Evolutionary conservation across 2,888 invertebrate genomes (phyloP).

Genomic region (Chrysolina oricalcia): DNA sequence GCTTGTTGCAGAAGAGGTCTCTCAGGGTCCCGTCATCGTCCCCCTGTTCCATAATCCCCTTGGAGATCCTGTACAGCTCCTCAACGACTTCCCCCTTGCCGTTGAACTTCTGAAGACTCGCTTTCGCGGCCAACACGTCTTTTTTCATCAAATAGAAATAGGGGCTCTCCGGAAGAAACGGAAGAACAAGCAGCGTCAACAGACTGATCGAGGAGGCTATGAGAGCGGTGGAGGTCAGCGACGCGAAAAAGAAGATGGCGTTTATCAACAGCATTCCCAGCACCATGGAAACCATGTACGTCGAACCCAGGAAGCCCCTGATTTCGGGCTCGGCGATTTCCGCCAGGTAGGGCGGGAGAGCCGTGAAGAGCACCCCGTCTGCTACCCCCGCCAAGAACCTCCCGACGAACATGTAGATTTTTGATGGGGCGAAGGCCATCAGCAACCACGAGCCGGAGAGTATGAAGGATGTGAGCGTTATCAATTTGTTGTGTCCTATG

Average conservation of each 20-base stretch:
- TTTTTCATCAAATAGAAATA: conserved; percentile 76
- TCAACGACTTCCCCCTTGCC: conserved; percentile 68
- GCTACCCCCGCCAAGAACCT: conserved; percentile 68
- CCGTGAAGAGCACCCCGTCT: conserved; percentile 45
- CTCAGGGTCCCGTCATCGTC: conserved; percentile 72
- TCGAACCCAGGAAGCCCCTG: conserved; percentile 44
- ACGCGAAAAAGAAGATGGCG: conserved; percentile 28
- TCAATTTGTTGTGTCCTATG: conserved; percentile 78
- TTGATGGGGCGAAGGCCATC: conserved; percentile 76
- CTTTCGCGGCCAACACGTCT: conserved; percentile 75
- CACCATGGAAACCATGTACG: conserved; percentile 38
- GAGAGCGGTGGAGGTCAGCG: conserved; percentile 26
- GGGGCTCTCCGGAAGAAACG: conserved; percentile 84
- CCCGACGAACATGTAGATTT: conserved; percentile 74
- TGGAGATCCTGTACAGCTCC: conserved; percentile 74
- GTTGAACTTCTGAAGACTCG: conserved; percentile 77
- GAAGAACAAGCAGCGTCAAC: conserved; percentile 62
- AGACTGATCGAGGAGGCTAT: conserved; percentile 25
- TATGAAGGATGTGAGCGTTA: conserved; percentile 77
- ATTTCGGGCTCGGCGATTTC: conserved; percentile 49
- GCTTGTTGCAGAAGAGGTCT: conserved; percentile 63
- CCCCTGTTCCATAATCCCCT: conserved; percentile 71
- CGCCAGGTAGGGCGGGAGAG: conserved; percentile 41
- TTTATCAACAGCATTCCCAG: conserved; percentile 48
- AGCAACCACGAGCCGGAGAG: conserved; percentile 79